phyloP scores from a whole-genome alignment of 2,113 vertebrate species.

The Hiodon alosoides region DNA sequence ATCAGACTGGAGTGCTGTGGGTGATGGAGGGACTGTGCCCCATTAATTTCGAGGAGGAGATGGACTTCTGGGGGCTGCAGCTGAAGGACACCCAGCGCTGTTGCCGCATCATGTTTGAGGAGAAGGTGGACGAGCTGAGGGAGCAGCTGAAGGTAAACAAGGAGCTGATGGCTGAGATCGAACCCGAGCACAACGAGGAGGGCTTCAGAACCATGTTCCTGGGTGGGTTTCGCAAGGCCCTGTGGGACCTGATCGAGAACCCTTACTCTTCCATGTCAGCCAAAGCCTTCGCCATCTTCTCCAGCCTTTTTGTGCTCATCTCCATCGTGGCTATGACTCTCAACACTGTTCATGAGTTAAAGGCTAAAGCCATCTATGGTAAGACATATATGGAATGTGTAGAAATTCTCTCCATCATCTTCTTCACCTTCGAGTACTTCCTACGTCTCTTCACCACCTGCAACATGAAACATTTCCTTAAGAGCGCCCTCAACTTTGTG shows the following conservation, averaged over 20 bases:
- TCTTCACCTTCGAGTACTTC: slow-evolving; percentile 72
- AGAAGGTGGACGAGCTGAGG: slow-evolving; percentile 67
- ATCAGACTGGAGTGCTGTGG: slow-evolving; percentile 66
- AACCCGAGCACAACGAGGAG: slow-evolving; percentile 48
- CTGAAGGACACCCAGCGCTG: slow-evolving; percentile 66
- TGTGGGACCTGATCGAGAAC: slow-evolving; percentile 76
- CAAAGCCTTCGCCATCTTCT: slow-evolving; percentile 67
- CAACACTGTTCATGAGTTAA: slow-evolving; percentile 74
- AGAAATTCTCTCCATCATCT: slow-evolving; percentile 69
- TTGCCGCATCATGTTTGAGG: slow-evolving; percentile 71
- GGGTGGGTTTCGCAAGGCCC: slow-evolving; percentile 46
- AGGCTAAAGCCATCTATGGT: slow-evolving; percentile 42
- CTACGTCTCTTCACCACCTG: slow-evolving; percentile 66
- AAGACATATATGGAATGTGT: slow-evolving; percentile 66
- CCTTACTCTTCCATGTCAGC: slow-evolving; percentile 66
- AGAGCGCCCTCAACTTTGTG: slow-evolving; percentile 65
- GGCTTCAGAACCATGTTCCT: slow-evolving; percentile 65
- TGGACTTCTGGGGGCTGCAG: slow-evolving; percentile 75
- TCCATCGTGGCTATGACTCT: slow-evolving; percentile 74
- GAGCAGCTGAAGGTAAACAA: slow-evolving; percentile 70
- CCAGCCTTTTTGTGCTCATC: slow-evolving; percentile 72
- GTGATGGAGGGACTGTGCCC: slow-evolving; percentile 70
- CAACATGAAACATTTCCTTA: slow-evolving; percentile 56
- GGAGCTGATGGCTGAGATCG: slow-evolving; percentile 67
- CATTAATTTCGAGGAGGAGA: slow-evolving; percentile 72